Evolutionary conservation across 2,888 invertebrate genomes (phyloP), one percentile per base, ranked within the genome.

Genomic region (Keiferia lycopersicella): DNA sequence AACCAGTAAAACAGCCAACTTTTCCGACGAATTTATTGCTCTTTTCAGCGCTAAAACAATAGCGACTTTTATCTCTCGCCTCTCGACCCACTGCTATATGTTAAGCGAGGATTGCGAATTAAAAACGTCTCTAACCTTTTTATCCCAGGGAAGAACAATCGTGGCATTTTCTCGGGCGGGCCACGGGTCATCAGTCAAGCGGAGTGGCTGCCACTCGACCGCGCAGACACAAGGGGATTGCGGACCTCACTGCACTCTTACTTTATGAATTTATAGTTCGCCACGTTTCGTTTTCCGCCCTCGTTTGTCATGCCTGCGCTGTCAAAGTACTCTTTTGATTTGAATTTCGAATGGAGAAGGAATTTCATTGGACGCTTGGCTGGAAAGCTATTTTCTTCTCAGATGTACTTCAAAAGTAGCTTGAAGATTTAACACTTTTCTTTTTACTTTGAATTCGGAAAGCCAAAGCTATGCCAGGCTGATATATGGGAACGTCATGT

Each of bases 231-330:
- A 68, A 76, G 81, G 79, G 83, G 79, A 83, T 82, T 81, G 79
- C 76, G 73, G 74, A 76, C 68, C 78, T 83, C 80, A 75, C 73
- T 86, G 84, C 84, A 82, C 80, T 87, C 84, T 86, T 82, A 72
- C 75, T 76, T 78, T 78, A 79, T 80, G 79, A 81, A 82, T 81
- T 80, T 79, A 80, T 82, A 79, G 80, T 79, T 77, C 74, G 74
- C 80, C 77, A 79, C 79, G 81, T 81, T 81, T 79, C 79, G 72
- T 80, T 81, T 77, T 74, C 75, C 74, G 69, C 67, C 71, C 77
- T 81, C 81, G 79, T 87, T 83, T 83, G 79, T 85, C 83, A 82
- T 77, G 71, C 69, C 67, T 60, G 69, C 68, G 63, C 66, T 77
- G 73, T 77, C 78, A 76, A 77, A 76, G 66, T 68, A 66, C 69